Evolutionary conservation across 2,888 invertebrate genomes (phyloP).

Genomic region (Apeira syringaria): DNA sequence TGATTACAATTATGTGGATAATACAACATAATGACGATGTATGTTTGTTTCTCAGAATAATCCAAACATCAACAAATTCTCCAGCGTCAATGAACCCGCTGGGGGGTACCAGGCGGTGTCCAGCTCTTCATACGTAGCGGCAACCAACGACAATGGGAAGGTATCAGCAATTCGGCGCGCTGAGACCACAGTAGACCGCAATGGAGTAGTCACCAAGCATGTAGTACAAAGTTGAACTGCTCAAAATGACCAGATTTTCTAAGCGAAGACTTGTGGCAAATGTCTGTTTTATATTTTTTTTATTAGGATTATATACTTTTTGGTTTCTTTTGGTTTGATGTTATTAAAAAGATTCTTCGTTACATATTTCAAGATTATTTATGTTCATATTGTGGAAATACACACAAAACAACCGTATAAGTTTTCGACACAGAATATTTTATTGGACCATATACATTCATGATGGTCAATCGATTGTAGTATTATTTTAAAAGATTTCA

Average conservation of each 20-base stretch:
- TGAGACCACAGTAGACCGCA: conserved; percentile 87
- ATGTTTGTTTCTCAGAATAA: conserved; percentile 52
- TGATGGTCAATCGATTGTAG: no score
- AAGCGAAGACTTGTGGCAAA: neutral
- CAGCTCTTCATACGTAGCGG: conserved; percentile 85
- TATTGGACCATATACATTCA: no score
- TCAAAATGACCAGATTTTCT: neutral
- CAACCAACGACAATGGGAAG: conserved; percentile 84
- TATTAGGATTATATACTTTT: no score
- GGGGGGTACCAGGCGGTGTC: conserved; percentile 78
- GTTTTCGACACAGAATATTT: no score
- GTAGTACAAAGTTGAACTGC: conserved; percentile 54
- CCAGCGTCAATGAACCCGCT: conserved; percentile 27
- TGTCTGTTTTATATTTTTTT: neutral
- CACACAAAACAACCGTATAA: no score
- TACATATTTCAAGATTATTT: no score
- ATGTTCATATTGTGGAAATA: no score
- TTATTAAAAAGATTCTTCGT: no score
- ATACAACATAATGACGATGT: no score
- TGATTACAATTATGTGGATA: no score
- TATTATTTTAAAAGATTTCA: neutral
- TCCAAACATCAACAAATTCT: conserved; percentile 75
- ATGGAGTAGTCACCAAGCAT: conserved; percentile 88
- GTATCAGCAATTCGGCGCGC: conserved; percentile 80
- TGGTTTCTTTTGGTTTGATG: no score